A percentile compares a stretch with the other conserved stretches of the same genome.
Conservation (phyloP, 2,888 invertebrate species). For the Latrodectus hesperus region DNA sequence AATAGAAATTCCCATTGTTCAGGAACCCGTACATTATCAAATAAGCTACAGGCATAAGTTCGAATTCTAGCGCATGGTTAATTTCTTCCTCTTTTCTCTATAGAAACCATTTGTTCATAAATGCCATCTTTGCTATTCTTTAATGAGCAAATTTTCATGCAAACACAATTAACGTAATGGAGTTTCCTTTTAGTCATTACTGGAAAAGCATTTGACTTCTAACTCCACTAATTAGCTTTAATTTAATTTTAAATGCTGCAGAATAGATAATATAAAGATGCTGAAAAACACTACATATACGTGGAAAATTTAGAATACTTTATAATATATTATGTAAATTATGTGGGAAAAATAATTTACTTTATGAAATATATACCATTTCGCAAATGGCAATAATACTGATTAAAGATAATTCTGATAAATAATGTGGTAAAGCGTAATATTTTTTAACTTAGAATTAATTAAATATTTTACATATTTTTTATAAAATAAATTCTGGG, state of each 20-base stretch:
- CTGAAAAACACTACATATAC: neutral
- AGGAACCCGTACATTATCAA: too few relatives aligned
- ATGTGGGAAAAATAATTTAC: too few relatives aligned
- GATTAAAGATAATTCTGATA: too few relatives aligned
- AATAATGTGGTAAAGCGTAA: too few relatives aligned
- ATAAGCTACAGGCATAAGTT: too few relatives aligned
- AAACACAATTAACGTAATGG: constrained; percentile 43
- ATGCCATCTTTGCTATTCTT: constrained; percentile 18
- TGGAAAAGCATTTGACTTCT: constrained; percentile 19
- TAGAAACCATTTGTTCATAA: constrained; percentile 2
- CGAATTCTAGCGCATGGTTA: neutral
- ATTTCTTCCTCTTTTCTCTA: neutral
- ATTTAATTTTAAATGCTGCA: constrained; percentile 25
- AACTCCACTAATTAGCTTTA: constrained; percentile 22
- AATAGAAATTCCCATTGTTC: too few relatives aligned
- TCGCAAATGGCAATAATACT: too few relatives aligned
- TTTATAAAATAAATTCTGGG: too few relatives aligned
- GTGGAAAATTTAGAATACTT: neutral
- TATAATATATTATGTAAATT: too few relatives aligned
- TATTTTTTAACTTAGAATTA: too few relatives aligned
- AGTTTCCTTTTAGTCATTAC: constrained; percentile 8
- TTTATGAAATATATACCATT: too few relatives aligned
- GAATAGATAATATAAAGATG: neutral
- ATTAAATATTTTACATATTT: too few relatives aligned
- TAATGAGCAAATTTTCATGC: constrained; percentile 32